phyloP scores from a whole-genome alignment of 2,113 vertebrate genomes.

The Lota lota region DNA sequence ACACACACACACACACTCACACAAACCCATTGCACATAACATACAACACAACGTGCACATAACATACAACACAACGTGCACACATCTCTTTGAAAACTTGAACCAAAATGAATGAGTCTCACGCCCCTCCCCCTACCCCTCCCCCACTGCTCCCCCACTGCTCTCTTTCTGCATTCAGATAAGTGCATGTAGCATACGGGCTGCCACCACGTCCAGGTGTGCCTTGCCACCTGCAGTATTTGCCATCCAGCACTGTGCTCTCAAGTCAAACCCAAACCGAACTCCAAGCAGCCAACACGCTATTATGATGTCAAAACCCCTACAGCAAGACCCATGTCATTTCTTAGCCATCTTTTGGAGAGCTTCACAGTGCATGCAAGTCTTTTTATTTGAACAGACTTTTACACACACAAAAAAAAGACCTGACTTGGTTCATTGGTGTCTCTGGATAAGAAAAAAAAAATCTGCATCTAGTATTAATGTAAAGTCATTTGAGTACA shows the following conservation, averaged over 20 bases:
- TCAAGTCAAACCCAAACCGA: conserved; percentile 44
- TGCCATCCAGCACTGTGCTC: conserved; percentile 75
- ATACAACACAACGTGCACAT: background rate
- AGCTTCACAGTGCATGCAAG: conserved; percentile 51
- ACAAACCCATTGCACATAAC: background rate
- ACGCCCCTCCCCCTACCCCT: conserved; percentile 28
- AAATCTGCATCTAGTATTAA: conserved; percentile 36
- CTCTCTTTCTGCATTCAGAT: conserved; percentile 68
- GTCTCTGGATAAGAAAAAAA: background rate
- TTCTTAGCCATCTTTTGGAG: conserved; percentile 44
- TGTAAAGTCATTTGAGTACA: conserved; percentile 36
- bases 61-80: conserved; percentile 39
- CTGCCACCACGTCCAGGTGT: conserved; percentile 69
- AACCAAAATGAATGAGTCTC: conserved; percentile 70
- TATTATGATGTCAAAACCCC: conserved; percentile 76
- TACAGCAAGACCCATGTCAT: conserved; percentile 62
- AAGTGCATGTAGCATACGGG: conserved; percentile 73
- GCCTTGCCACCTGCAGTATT: conserved; percentile 71
- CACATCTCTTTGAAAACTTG: conserved; percentile 71
- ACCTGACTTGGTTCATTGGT: too few species aligned
- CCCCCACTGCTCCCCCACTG: conserved; percentile 37
- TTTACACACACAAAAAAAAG: too few species aligned
- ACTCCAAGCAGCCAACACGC: conserved; percentile 67
- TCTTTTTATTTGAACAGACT: conserved; percentile 29
- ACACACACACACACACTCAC: too few species aligned